Evolutionary conservation across 1,140 invertebrate genomes (phyloP).

Genomic region (Drosophila funebris): DNA sequence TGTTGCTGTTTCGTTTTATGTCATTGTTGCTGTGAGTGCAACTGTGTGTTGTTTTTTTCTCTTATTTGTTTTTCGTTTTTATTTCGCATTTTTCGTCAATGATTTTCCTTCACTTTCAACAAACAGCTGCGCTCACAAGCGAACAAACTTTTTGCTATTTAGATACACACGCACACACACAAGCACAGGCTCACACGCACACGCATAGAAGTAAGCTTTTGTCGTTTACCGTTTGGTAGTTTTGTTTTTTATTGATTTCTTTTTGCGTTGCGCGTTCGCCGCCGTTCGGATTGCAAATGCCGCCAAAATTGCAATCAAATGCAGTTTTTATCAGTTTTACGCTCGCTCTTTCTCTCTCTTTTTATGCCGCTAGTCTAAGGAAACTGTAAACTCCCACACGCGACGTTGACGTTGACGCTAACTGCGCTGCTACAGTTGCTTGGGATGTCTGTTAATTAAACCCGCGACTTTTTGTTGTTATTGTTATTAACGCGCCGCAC

Average conservation of each 20-base stretch:
- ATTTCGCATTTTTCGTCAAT: conserved; percentile 71
- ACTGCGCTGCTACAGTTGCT: conserved; percentile 41
- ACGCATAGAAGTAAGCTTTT: conserved; percentile 41
- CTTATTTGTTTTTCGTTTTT: conserved; percentile 35
- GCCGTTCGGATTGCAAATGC: conserved; percentile 67
- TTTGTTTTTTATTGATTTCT: conserved; percentile 72
- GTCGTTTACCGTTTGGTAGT: conserved; percentile 64
- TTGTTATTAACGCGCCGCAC: conserved; percentile 71
- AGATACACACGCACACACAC: conserved; percentile 31
- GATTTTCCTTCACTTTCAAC: conserved; percentile 77
- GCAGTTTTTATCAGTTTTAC: conserved; percentile 68
- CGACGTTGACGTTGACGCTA: conserved; percentile 23
- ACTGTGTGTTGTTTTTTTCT: conserved; percentile 33
- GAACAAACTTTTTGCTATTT: conserved; percentile 45
- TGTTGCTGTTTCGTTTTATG: conserved; percentile 26
- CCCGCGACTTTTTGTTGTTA: conserved; percentile 62
- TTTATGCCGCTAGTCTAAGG: conserved; percentile 1
- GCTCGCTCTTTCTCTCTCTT: conserved; percentile 13
- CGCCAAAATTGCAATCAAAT: conserved; percentile 79
- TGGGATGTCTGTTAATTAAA: conserved; percentile 68
- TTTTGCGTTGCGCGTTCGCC: conserved; percentile 63
- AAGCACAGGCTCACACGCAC: neutral
- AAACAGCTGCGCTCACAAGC: conserved; percentile 72
- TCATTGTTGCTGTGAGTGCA: conserved; percentile 37
- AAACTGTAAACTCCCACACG: conserved; percentile 39